Base-by-base conservation (phyloP, 1,140 invertebrate species). In the Sycobia sp. region DNA sequence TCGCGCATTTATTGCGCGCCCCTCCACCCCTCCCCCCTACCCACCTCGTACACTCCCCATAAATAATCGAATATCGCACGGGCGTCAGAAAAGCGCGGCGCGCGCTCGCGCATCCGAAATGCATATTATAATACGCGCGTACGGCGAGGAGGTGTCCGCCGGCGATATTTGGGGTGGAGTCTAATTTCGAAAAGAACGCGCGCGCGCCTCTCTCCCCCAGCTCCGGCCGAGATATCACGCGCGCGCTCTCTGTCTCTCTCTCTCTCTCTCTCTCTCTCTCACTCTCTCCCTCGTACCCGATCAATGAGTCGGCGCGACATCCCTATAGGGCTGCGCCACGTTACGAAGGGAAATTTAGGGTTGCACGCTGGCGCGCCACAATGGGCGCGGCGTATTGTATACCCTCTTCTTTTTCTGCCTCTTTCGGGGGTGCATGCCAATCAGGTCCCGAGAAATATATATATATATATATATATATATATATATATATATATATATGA, bases 341-440 rank as follows among this genome's bases (percentile, higher is more conserved):
- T n/a, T n/a, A n/a, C n/a, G n/a, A 36, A 62, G 58, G 27, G 51
- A 60, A 61, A 54, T 62, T 60, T 69, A 67, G 68, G 69, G 69
- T 69, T 70, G 66, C 67, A 69, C 64, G 67, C 23, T 68, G 67
- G 69, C 47, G 50, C 39, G 65, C 38, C 65, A 69, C 66, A 73
- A 65, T 23, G 16, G 38, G 23, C 3, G 20, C 4, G 68, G 73
- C 1, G 4, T 32, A 32, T 7, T 11, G 29, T 32, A 32, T 32
- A 32, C 29, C 4, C 29, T 7, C 29, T 4, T 32, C 5, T 32
- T 4, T 32, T n/a, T n/a, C 49, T 14, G 8, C 38, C 56, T 68
- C 69, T 32, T 4, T 32, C 11, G 62, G 62, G 73, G 74, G 75
- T 76, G 76, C 70, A 73, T 73, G 71, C 67, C 73, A 68, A 72